Conservation (phyloP, 1,140 invertebrate genomes). For the Orius laevigatus region DNA sequence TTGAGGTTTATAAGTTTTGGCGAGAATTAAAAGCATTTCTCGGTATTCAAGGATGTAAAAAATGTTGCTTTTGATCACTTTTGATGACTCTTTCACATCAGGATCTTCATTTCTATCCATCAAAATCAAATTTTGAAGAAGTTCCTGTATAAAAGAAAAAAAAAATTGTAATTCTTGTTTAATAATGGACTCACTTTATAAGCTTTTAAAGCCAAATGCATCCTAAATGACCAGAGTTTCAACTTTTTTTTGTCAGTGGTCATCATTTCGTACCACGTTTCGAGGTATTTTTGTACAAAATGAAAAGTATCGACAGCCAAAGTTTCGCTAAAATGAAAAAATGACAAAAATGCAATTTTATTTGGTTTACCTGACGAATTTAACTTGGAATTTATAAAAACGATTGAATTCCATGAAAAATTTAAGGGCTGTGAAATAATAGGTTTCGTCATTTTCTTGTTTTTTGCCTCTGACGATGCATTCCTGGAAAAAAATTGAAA, state of each 20-base stretch:
- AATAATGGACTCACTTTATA: constrained; percentile 36
- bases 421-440: constrained; percentile 83
- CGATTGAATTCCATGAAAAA: constrained; percentile 98
- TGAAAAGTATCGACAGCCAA: constrained; percentile 81
- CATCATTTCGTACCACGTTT: constrained; percentile 78
- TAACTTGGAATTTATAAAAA: constrained; percentile 63
- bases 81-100: constrained; percentile 53
- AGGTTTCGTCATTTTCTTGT: constrained; percentile 69
- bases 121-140: constrained; percentile 50
- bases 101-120: constrained; percentile 61
- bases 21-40: constrained; percentile 69
- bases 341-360: constrained; percentile 10
- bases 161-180: constrained; percentile 15
- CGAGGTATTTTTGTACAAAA: constrained; percentile 81
- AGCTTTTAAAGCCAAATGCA: constrained; percentile 61
- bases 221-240: constrained; percentile 59
- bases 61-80: constrained; percentile 78
- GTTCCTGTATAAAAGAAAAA: constrained; percentile 26
- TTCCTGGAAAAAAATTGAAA: constrained; percentile 25
- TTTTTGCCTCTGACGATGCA: constrained; percentile 40
- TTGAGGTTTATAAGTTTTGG: constrained; percentile 58
- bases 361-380: constrained; percentile 58
- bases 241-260: constrained; percentile 71
- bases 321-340: constrained; percentile 50
- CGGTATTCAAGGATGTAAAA: constrained; percentile 91